phyloP scores from a whole-genome alignment of 2,797 vertebrate species.

The Chelidonichthys spinosus region DNA sequence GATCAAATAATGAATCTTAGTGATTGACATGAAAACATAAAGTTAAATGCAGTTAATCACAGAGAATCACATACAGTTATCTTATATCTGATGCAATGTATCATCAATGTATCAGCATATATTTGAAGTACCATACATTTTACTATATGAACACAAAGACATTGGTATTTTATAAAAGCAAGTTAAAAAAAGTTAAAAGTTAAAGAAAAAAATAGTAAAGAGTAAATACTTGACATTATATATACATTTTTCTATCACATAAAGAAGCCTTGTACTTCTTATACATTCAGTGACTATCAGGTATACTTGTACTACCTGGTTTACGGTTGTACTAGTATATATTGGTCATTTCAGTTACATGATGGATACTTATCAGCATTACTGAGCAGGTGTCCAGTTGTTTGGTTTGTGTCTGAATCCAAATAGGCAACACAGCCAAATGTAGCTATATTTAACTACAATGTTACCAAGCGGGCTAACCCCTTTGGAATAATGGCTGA shows the following conservation, averaged over 20 bases:
- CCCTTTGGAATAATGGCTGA: too few species aligned
- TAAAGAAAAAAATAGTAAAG: too few species aligned
- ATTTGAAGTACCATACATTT: not conserved
- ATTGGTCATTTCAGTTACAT: not conserved
- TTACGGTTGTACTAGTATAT: not conserved
- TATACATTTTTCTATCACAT: not conserved
- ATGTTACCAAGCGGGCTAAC: too few species aligned
- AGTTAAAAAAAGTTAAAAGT: not conserved
- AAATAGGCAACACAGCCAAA: too few species aligned
- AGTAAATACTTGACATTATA: not conserved
- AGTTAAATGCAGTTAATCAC: not conserved
- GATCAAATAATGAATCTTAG: not conserved
- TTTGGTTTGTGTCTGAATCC: too few species aligned
- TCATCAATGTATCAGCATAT: slow-evolving; percentile 4
- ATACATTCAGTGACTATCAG: not conserved
- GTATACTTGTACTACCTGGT: not conserved
- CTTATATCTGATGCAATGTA: not conserved
- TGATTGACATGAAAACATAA: slow-evolving; percentile 1
- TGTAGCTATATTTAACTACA: too few species aligned
- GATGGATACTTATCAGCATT: too few species aligned
- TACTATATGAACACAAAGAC: not conserved
- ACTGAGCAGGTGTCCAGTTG: too few species aligned
- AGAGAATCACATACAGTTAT: slow-evolving; percentile 3
- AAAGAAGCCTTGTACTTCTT: slow-evolving; percentile 1
- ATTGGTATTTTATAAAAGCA: not conserved